Evolutionary conservation across 2,797 vertebrate species (phyloP).

Genomic region (Schizothorax lantsangensis): DNA sequence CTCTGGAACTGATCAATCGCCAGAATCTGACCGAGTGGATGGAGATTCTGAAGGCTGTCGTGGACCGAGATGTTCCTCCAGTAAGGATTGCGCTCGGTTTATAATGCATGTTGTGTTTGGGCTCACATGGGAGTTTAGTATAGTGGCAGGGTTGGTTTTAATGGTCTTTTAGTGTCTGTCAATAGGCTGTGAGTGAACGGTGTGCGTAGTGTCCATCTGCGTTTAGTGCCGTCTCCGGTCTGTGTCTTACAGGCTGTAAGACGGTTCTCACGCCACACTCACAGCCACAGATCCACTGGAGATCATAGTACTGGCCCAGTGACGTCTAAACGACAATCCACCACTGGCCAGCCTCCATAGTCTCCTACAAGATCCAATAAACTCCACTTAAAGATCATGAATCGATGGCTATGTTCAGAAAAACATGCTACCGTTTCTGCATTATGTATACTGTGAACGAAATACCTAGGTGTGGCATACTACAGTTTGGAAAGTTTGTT

Average conservation of each 20-base stretch:
- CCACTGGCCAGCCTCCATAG: slow-evolving; percentile 85
- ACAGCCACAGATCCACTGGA: slow-evolving; percentile 87
- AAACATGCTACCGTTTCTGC: not conserved
- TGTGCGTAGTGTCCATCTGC: slow-evolving; percentile 87
- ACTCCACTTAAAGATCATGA: not conserved
- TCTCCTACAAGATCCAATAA: slow-evolving; percentile 74
- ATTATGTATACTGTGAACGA: not conserved
- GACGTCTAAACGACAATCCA: slow-evolving; percentile 79
- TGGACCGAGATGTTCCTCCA: slow-evolving; percentile 94
- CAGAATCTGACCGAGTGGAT: slow-evolving; percentile 98
- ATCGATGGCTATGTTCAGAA: not conserved
- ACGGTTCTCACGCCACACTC: slow-evolving; percentile 84
- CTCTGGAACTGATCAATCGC: slow-evolving; percentile 97
- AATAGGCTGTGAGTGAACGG: slow-evolving; percentile 67
- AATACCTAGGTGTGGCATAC: not conserved
- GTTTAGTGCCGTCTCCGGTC: slow-evolving; percentile 79
- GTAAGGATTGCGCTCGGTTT: slow-evolving; percentile 76
- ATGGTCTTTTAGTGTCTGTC: not conserved
- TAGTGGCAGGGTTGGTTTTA: not conserved
- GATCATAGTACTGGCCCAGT: slow-evolving; percentile 98
- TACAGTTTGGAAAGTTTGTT: not conserved
- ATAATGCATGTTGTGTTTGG: not conserved
- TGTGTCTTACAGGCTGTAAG: slow-evolving; percentile 84
- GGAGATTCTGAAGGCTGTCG: slow-evolving; percentile 97
- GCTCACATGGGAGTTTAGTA: not conserved